Conservation (phyloP, 2,888 invertebrate species). For the Tenthredo livida region DNA sequence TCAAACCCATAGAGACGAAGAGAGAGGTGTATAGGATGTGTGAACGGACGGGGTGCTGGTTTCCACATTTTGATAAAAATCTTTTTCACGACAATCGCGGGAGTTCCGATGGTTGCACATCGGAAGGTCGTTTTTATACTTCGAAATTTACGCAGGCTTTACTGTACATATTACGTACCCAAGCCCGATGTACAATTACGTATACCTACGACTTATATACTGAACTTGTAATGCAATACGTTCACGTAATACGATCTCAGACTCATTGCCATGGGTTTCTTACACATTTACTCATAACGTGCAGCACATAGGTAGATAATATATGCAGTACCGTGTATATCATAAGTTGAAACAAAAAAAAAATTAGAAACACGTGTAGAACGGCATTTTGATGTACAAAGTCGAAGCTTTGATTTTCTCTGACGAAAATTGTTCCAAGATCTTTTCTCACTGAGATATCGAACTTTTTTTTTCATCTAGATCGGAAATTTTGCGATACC, state of each 20-base stretch:
- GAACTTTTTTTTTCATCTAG: neutral
- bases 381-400: neutral
- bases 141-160: neutral
- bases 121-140: neutral
- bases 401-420: neutral
- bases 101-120: slow-evolving; percentile 19
- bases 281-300: neutral
- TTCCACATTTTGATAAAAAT: slow-evolving; percentile 36
- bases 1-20: neutral
- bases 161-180: neutral
- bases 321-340: no score
- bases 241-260: neutral
- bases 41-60: neutral
- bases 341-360: no score
- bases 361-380: neutral
- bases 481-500: no score
- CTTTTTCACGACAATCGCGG: slow-evolving; percentile 3
- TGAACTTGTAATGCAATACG: neutral
- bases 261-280: neutral
- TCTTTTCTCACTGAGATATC: neutral
- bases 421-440: neutral
- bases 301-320: neutral
- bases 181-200: neutral
- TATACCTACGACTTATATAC: neutral
- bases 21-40: neutral